Evolutionary conservation across 2,113 vertebrate genomes (phyloP), one percentile per base, ranked within the genome.

Genomic region (Oreochromis tanganicae): DNA sequence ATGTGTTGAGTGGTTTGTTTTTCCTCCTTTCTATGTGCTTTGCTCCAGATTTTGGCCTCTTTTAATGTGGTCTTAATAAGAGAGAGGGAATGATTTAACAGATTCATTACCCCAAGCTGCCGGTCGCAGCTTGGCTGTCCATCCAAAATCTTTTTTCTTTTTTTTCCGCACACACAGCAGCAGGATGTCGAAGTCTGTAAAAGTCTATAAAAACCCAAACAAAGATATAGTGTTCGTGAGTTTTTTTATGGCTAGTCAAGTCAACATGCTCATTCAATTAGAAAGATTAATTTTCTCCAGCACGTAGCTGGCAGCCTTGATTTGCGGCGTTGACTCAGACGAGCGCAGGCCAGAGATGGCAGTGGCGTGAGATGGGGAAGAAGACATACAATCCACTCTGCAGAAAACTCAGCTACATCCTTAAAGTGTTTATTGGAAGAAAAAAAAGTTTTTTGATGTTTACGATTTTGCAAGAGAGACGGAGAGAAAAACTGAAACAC

Each of bases 1-100:
- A 90, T 91, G 61, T 56, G 83, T 91, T 50, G 94, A 95, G 94
- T 91, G 94, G 95, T 95, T 96, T 95, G 94, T 95, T 96, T 95
- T 94, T 92, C 91, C 80, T 89, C 90, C 78, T 85, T 61, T 93
- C 89, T 87, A 73, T 93, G 92, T 94, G 86, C 93, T 94, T 94
- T 91, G 89, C 90, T 94, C 91, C 91, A 95, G 91, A 92, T 95
- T 94, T 89, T 92, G 91, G 90, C 91, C 94, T 91, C 88, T 91
- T 93, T 88, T 95, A 95, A 95, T 91, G 93, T 91, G 83, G 79
- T 83, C 92, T 87, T 94, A 94, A 93, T 92, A 93, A 93, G 85
- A 82, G 82, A 89, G 87, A 89, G 87, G 83, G 91, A 87, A 86
- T 89, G 91, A 95, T 94, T 94, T 94, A 92, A 94, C 93, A 88